A percentile compares a stretch with the other conserved stretches of the same genome.
Conservation (phyloP, 2,797 vertebrate genomes). For the Urocyon cinereoargenteus region DNA sequence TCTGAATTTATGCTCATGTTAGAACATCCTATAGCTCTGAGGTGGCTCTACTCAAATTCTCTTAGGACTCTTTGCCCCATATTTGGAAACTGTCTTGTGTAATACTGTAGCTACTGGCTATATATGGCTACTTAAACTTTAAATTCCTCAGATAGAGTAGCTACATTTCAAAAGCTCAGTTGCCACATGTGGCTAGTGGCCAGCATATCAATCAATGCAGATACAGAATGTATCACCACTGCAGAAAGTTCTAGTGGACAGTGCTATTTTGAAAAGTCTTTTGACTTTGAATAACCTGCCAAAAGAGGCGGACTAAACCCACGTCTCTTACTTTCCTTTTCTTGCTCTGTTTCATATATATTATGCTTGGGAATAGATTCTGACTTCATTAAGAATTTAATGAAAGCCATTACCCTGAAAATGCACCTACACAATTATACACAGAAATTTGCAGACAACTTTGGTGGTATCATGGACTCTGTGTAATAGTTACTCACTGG, state of each 20-base stretch:
- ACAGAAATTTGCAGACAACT: conserved; percentile 6
- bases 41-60: not conserved
- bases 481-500: not conserved
- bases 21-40: not conserved
- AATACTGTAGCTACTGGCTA: not conserved
- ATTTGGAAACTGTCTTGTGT: not conserved
- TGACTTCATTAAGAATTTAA: conserved; percentile 56
- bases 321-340: not conserved
- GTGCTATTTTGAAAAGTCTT: conserved; percentile 27
- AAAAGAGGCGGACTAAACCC: not conserved
- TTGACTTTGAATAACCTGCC: conserved; percentile 32
- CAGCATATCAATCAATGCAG: not conserved
- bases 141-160: not conserved
- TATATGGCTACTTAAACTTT: not conserved
- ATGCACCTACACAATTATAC: not conserved
- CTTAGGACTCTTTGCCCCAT: not conserved
- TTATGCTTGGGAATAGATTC: conserved; percentile 12
- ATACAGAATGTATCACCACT: not conserved
- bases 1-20: not conserved
- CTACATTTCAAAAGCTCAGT: not conserved
- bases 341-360: conserved; percentile 46
- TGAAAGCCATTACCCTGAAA: conserved; percentile 38
- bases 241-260: not conserved
- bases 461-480: not conserved
- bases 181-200: not conserved